Percentiles rank a stretch among this genome's conserved stretches.
Conservation (phyloP, 2,888 invertebrate genomes). For the Harpagoxenus sublaevis region DNA sequence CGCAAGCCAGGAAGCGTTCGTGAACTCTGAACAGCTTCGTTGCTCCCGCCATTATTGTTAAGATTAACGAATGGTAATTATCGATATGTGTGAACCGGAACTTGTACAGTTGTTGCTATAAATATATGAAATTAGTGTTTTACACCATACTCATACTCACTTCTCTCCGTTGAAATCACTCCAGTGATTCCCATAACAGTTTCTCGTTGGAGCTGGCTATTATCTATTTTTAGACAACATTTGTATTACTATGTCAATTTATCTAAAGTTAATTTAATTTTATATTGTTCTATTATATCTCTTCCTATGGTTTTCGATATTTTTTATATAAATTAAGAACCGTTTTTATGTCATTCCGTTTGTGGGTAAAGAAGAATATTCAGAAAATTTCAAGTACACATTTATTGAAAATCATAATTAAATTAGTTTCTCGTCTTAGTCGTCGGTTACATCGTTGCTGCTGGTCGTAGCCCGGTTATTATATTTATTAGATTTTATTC, state of each 20-base stretch:
- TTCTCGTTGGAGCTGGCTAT: neutral
- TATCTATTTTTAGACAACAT: neutral
- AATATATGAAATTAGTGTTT: constrained; percentile 86
- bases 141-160: constrained; percentile 80
- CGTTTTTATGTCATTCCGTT: neutral
- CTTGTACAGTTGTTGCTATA: constrained; percentile 86
- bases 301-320: neutral
- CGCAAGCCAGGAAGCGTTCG: constrained; percentile 43
- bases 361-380: constrained; percentile 11
- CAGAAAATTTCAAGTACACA: constrained; percentile 68
- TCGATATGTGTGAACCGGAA: constrained; percentile 83
- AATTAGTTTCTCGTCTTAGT: constrained; percentile 73
- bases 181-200: neutral
- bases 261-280: neutral
- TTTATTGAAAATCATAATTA: constrained; percentile 75
- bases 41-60: constrained; percentile 62
- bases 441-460: constrained; percentile 71
- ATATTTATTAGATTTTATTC: constrained; percentile 58
- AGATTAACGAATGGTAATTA: constrained; percentile 66
- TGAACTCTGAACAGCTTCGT: constrained; percentile 66
- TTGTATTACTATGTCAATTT: neutral
- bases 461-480: constrained; percentile 64
- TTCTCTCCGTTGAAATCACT: constrained; percentile 55
- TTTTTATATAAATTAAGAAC: neutral
- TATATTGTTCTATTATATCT: neutral